Percentiles rank a stretch among this genome's conserved stretches.
Evolutionary conservation across 2,797 vertebrate species (phyloP).

Genomic region (Anisognathus igniventris): DNA sequence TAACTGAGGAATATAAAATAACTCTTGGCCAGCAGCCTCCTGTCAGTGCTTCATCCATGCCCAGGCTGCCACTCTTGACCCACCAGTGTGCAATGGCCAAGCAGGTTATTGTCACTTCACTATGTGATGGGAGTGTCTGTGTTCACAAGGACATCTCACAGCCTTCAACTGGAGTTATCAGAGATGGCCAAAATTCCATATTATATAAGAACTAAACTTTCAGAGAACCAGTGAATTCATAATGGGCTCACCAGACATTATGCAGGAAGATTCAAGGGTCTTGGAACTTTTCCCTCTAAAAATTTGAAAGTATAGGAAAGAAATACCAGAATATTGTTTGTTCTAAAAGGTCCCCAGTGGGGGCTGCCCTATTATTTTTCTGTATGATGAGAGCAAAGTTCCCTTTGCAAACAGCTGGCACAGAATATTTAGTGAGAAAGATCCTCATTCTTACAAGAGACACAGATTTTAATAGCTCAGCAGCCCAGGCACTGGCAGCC

Average conservation of each 20-base stretch:
- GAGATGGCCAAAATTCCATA: background rate
- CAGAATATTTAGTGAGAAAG: background rate
- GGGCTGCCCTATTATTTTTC: background rate
- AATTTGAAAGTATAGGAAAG: background rate
- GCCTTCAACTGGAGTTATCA: background rate
- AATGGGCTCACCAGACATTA: background rate
- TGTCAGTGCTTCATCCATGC: background rate
- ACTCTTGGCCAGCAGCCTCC: background rate
- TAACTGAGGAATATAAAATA: background rate
- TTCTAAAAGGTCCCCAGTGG: background rate
- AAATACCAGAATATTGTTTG: background rate
- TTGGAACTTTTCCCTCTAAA: background rate
- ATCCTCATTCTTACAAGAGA: background rate
- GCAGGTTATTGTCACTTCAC: background rate
- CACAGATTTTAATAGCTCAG: background rate
- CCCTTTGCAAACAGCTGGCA: background rate
- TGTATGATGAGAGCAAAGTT: background rate
- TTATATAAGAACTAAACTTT: background rate
- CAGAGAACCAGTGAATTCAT: background rate
- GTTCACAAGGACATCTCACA: fast-evolving
- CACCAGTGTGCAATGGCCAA: fast-evolving
- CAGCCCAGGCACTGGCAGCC: background rate
- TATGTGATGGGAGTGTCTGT: fast-evolving
- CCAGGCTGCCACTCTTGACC: background rate
- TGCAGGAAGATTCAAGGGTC: background rate